These are phyloP conservation scores for Eubasilissa splendida DNA, from an alignment of 2,888 invertebrate species.

Conservation along the genomic window DNA sequence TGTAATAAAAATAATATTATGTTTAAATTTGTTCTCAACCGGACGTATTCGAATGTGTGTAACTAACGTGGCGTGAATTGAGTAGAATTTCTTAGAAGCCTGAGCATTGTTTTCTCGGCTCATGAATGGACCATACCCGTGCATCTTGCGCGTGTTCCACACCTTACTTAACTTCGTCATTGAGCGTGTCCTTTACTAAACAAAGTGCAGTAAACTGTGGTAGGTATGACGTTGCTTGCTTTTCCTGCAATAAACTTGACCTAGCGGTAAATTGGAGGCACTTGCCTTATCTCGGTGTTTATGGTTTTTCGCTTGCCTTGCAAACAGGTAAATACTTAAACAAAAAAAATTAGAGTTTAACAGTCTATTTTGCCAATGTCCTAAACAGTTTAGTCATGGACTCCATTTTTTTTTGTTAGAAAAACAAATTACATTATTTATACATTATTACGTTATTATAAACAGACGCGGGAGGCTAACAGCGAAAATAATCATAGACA, in stretches of 20 bases:
- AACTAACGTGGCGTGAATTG: slow-evolving; percentile 7
- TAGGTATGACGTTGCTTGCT: slow-evolving; percentile 33
- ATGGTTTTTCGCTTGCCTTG: slow-evolving; percentile 31
- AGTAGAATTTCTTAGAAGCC: slow-evolving; percentile 6
- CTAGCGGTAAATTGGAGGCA: slow-evolving; percentile 50
- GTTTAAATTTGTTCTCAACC: too few relatives aligned
- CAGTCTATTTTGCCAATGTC: slow-evolving; percentile 1
- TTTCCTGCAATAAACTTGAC: slow-evolving; percentile 48
- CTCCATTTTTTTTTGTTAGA: too few relatives aligned
- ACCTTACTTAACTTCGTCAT: slow-evolving; percentile 32
- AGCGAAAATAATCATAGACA: too few relatives aligned
- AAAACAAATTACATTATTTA: too few relatives aligned
- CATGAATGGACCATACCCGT: slow-evolving; percentile 14
- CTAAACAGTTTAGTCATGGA: too few relatives aligned
- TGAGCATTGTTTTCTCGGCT: neutral
- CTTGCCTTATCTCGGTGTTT: slow-evolving; percentile 37
- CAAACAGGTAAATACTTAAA: slow-evolving; percentile 40
- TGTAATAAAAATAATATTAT: too few relatives aligned
- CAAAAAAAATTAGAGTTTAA: slow-evolving; percentile 6
- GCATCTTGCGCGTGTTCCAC: slow-evolving; percentile 24
- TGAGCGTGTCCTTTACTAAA: slow-evolving; percentile 40
- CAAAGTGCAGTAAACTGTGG: slow-evolving; percentile 24
- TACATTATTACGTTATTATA: too few relatives aligned
- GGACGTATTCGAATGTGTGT: neutral
- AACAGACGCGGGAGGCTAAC: too few relatives aligned